Evolutionary conservation across 2,888 invertebrate species (phyloP), one percentile per base, ranked within the genome.

Genomic region (Phrixothrix hirtus): DNA sequence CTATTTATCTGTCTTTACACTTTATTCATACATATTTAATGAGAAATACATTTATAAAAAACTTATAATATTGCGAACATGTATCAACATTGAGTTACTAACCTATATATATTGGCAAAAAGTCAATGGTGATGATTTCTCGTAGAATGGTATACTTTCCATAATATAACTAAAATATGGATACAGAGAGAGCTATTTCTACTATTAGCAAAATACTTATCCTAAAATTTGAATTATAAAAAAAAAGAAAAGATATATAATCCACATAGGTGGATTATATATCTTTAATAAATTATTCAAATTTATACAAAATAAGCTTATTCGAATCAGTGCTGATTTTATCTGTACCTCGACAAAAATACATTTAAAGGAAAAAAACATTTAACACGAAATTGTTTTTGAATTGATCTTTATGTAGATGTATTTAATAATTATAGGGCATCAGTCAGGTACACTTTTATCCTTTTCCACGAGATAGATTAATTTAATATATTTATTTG

Each of bases 101-200:
- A 47, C 46, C 47, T 60, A 58, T 48, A 51, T n/a, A 57, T 58
- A 57, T 57, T 61, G 61, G 57, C 57, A 59, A 57, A 47, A 52
- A 54, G 54, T 57, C 57, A 61, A 55, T 60, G 59, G 57, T 61
- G 55, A 55, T 57, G 48, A 48, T 49, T 55, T 51, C 46, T 55
- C 42, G 51, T 37, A 42, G 32, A 45, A 41, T 47, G 48, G 48
- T 46, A 67, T 63, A 59, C 54, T 59, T 53, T 67, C 55, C 65
- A 59, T 62, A 60, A 60, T 64, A 63, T 50, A 62, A 59, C 62
- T 60, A 59, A 63, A 63, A 61, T 64, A 63, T 65, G 63, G 61
- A 70, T 69, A 71, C 69, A 75, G 74, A 75, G n/a, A n/a, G 74
- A 74, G 74, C 74, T 71, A 71, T 69, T 65, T 72, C 64, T 68